Base-by-base conservation (phyloP, 2,113 vertebrate genomes). In the Heloderma charlesbogerti region DNA sequence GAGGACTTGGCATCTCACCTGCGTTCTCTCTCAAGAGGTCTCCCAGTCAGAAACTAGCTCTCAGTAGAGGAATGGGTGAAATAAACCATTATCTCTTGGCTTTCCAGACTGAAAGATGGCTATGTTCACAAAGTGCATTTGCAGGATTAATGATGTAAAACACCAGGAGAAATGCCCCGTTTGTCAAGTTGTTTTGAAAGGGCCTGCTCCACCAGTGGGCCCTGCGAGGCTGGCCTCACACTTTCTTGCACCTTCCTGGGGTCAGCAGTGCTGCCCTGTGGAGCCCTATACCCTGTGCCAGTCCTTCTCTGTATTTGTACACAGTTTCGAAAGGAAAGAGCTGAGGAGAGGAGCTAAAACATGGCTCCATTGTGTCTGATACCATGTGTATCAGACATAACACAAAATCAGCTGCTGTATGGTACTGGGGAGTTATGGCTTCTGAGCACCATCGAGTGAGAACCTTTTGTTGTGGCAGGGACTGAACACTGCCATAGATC, bases 41-140 rank as follows among this genome's bases (percentile, higher is more conserved):
- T 16, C 34, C 37, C 43, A 31, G 40, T 48, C 27, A 48, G 45
- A 31, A 25, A 12, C 51, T 43, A 43, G 16, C 31, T 78, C 18
- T 4, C 40, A 40, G 18, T 15, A 8, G 20, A 78, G 75, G 20
- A 12, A 15, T 45, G 27, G 9, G 1, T 3, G 67, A 92, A 54
- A 54, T 92, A 43, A 9, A 16, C 83, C 90, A 94, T 88, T 78
- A 92, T 37, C 40, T 67, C 71, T 91, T 89, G 71, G 34, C 89
- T 93, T 90, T 94, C 92, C 84, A 89, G 86, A 87, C 12, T 22
- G 31, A 63, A n/a, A 48, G 69, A 66, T 15, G 81, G 90, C 81
- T 88, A 1, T 0, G 72, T 48, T 74, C 82, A 84, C 0, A 0
- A 57, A 89, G 54, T 60, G 10, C 48, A 63, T 81, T n/a, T 66